Evolutionary conservation across 2,113 vertebrate species (phyloP), one percentile per base, ranked within the genome.

Genomic region (Pseudorasbora parva): DNA sequence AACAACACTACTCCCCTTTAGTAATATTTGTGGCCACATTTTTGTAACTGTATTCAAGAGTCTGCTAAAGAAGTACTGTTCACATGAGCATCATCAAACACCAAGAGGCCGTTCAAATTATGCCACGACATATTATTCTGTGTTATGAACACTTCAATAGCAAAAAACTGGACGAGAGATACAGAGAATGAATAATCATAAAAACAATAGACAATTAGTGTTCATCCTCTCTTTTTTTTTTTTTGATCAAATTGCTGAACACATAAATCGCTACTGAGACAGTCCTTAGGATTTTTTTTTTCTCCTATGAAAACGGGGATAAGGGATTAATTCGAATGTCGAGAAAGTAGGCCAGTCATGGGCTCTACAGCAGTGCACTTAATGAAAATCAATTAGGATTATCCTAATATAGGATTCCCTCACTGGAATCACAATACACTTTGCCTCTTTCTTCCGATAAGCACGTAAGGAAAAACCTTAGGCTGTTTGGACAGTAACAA

Each of bases 301-400:
- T 7, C 41, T 71, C 43, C 78, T 17, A 51, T 66, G 14, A 80
- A 80, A 81, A 81, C 21, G 10, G 14, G 78, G 62, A 23, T 81
- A 81, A 69, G 64, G 62, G 78, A 81, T 81, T 81, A 81, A 81
- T 69, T 56, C 45, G 7, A 19, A 66, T 19, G 43, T 80, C 23
- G 23, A 49, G 27, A 81, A 81, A 69, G 57, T 81, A 81, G 78
- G 78, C 43, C 78, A 81, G 60, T 68, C 64, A 69, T 81, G 78
- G 45, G 45, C 78, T 81, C 78, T 69, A 54, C 25, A 81, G 62
- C 88, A 78, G 75, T 54, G 85, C 84, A 69, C 75, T 87, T 83
- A 88, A 89, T 80, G 59, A 83, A 85, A 90, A 91, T 92, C 92
- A 90, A 91, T 91, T 91, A 91, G 87, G 90, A 85, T 82, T 81